Base-by-base conservation (phyloP, 2,888 invertebrate genomes). In the Anticlea derivata region DNA sequence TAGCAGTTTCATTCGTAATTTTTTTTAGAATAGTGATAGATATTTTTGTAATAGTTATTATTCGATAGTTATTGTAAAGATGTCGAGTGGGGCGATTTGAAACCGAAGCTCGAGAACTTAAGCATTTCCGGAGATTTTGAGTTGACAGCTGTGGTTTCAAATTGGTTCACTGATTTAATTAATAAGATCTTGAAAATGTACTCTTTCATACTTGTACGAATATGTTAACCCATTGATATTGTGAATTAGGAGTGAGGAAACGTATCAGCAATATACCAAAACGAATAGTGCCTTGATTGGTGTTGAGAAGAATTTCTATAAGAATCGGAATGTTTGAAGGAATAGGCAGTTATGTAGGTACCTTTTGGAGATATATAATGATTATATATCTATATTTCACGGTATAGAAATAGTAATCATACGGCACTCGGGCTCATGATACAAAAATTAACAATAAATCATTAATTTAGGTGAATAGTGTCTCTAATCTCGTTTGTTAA, bases 321-420 rank as follows among this genome's bases (percentile, higher is more conserved):
- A 81, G 82, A 80, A 83, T 82, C 76, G 61, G 70, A 75, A 75
- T 68, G 78, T 67, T 69, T 77, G 74, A 66, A 38, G 50, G 48
- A 30, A 60, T 76, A 78, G 73, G 72, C 75, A 76, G 71, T 68
- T 63, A 68, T 44, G 46, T 62, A 59, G 68, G 67, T 66, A 66
- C 49, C 53, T 50, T 61, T 73, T 70, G 68, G 68, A 75, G 49
- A 57, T 58, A 60, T 58, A 58, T 68, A 41, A 70, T 90, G 90
- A 90, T 90, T 90, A 89, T 88, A 90, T 86, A 74, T 90, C 90
- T 90, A 90, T 90, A 90, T 87, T 82, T 83, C 81, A 80, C 89
- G 68, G 90, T 90, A 90, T 90, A 90, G 90, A 89, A 84, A 90
- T 90, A 90, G 76, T 89, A 90, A 90, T 90, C 90, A 88, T 86